These are phyloP conservation scores for Promerops cafer DNA, from an alignment of 2,113 vertebrate species.

Conservation along the genomic window DNA sequence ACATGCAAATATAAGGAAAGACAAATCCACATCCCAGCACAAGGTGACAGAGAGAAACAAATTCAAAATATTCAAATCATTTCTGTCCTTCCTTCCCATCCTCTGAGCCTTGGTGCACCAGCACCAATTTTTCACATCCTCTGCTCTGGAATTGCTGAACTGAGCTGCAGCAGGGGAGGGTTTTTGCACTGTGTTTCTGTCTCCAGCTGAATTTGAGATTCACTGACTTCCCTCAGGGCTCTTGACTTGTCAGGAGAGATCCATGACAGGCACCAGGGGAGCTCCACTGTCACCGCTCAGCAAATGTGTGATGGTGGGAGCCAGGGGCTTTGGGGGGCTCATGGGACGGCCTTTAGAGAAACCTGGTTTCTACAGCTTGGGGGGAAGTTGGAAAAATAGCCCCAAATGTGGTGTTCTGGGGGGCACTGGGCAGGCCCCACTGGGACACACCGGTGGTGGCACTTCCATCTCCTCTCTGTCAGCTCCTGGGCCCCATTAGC, in stretches of 20 bases:
- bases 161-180: not conserved
- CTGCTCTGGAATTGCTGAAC: not conserved
- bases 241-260: not conserved
- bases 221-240: not conserved
- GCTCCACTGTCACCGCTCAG: not conserved
- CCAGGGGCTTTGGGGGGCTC: not conserved
- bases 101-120: not conserved
- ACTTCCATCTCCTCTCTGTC: not conserved
- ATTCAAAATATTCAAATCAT: not conserved
- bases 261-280: not conserved
- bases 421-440: not conserved
- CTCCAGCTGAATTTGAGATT: not conserved
- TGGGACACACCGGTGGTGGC: not conserved
- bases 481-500: not conserved
- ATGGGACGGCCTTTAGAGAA: not conserved
- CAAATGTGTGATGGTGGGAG: not conserved
- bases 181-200: not conserved
- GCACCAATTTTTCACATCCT: not conserved
- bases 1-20: slow-evolving; percentile 9
- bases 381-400: not conserved
- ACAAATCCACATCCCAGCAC: not conserved
- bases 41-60: not conserved
- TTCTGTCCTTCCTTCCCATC: not conserved
- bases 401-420: not conserved
- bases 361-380: not conserved